Conservation (phyloP, 2,888 invertebrate species). For the Theretra japonica region DNA sequence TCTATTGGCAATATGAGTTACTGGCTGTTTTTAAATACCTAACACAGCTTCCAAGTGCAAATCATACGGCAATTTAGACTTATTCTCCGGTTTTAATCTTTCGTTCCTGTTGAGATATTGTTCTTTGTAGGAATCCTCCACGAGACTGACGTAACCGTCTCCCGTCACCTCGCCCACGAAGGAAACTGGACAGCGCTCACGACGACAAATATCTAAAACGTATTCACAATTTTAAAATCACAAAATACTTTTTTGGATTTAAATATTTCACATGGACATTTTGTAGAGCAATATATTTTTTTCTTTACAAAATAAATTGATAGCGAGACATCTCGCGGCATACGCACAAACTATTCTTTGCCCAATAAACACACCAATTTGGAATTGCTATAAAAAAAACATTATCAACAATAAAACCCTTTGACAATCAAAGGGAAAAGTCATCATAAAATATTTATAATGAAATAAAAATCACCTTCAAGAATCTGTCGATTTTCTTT, state of each 20-base stretch:
- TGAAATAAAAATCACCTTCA: conserved; percentile 66
- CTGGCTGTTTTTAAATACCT: conserved; percentile 77
- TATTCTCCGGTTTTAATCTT: conserved; percentile 66
- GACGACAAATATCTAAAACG: conserved; percentile 87
- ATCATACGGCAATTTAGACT: conserved; percentile 90
- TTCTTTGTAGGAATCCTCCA: conserved; percentile 85
- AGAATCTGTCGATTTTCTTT: conserved; percentile 87
- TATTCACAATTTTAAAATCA: neutral
- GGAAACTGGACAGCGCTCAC: conserved; percentile 96
- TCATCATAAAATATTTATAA: neutral
- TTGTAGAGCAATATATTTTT: too few relatives aligned
- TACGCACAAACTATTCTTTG: too few relatives aligned
- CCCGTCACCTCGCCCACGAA: conserved; percentile 97
- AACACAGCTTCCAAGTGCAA: conserved; percentile 94
- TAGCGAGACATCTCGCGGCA: too few relatives aligned
- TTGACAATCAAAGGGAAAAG: neutral
- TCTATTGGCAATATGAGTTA: too few relatives aligned
- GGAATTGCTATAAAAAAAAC: too few relatives aligned
- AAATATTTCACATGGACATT: too few relatives aligned
- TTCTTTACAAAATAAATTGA: too few relatives aligned
- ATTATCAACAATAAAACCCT: too few relatives aligned
- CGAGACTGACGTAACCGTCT: conserved; percentile 90
- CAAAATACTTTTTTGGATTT: too few relatives aligned
- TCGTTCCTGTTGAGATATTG: conserved; percentile 67
- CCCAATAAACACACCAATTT: too few relatives aligned